A percentile compares a stretch with the other conserved stretches of the same genome.
phyloP scores from a whole-genome alignment of 2,888 invertebrate genomes.

The Scaptomyza cyrtandrae region DNA sequence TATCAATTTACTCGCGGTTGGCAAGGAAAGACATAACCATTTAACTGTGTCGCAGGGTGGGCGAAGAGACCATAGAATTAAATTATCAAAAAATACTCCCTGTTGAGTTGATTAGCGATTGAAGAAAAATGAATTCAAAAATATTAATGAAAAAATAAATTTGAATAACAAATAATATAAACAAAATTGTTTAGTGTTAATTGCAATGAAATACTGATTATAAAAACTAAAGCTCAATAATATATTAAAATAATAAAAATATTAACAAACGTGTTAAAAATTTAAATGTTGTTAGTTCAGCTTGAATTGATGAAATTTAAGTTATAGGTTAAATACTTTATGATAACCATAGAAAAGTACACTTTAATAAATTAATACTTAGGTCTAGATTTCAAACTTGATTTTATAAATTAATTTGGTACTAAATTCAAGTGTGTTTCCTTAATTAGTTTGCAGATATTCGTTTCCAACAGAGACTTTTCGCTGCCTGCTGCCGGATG shows the following conservation, averaged over 20 bases:
- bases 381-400: no score
- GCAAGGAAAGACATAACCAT: constrained; percentile 37
- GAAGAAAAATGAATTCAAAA: not conserved
- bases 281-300: no score
- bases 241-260: no score
- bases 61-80: constrained; percentile 12
- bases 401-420: not conserved
- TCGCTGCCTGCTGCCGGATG: constrained; percentile 56
- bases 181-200: no score
- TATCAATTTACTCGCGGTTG: constrained; percentile 73
- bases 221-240: no score
- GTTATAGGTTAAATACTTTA: no score
- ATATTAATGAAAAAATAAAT: not conserved
- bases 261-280: no score
- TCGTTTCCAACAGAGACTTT: not conserved
- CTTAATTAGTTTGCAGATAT: constrained; percentile 8
- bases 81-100: constrained; percentile 17
- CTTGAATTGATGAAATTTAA: no score
- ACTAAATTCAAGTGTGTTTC: not conserved
- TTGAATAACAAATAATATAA: no score
- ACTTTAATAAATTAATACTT: no score
- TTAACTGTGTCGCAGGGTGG: constrained; percentile 60
- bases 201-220: no score
- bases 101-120: not conserved
- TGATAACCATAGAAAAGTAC: no score